Conservation (phyloP, 2,797 vertebrate genomes). For the Cephalopachus bancanus region DNA sequence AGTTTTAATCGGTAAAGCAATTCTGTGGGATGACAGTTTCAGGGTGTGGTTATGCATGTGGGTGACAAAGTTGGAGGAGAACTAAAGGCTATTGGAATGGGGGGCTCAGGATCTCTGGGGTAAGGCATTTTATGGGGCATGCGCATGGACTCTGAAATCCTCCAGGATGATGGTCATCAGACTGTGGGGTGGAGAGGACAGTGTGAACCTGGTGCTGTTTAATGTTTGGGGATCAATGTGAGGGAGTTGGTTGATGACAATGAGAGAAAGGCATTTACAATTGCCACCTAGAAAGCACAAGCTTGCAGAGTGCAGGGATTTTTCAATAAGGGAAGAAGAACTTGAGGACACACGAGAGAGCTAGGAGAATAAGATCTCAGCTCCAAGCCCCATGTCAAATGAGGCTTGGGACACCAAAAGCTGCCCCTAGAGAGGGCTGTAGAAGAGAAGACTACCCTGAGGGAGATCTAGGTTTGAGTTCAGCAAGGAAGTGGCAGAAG, state of each 20-base stretch:
- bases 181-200: not conserved
- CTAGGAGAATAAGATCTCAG: not conserved
- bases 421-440: not conserved
- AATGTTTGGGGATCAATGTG: constrained; percentile 10
- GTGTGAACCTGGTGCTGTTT: constrained; percentile 40
- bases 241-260: constrained; percentile 16
- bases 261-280: not conserved
- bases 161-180: not conserved
- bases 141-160: not conserved
- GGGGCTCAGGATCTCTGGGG: not conserved
- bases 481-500: not conserved
- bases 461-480: not conserved
- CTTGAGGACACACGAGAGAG: not conserved
- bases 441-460: not conserved
- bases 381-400: not conserved
- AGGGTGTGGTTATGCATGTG: constrained; percentile 58
- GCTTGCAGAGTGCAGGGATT: not conserved
- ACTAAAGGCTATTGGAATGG: constrained; percentile 19
- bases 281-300: not conserved
- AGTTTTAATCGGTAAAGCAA: constrained; percentile 58
- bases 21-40: constrained; percentile 64
- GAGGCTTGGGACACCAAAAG: not conserved
- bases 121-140: constrained; percentile 15
- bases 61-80: constrained; percentile 58
- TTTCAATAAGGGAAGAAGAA: not conserved